Conservation (phyloP, 2,113 vertebrate genomes). For the Arothron firmamentum region DNA sequence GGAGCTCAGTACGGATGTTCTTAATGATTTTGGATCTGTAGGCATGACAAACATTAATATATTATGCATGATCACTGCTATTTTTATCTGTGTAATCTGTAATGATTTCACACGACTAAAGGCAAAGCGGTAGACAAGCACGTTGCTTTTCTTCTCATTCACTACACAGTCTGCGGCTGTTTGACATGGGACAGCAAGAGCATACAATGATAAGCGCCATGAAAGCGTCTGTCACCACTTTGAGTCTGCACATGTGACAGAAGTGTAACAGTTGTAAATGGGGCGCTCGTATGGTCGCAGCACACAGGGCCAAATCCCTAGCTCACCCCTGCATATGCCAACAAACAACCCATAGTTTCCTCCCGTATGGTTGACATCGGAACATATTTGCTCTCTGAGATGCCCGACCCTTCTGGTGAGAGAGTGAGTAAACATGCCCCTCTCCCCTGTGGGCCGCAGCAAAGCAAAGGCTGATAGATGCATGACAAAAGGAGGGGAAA, state of each 20-base stretch:
- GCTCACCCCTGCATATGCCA: conserved; percentile 15
- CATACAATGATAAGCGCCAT: conserved; percentile 10
- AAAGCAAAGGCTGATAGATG: conserved; percentile 32
- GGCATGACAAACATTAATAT: too few relatives aligned
- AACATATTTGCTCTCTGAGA: conserved; percentile 63
- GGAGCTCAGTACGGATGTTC: too few relatives aligned
- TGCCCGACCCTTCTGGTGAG: conserved; percentile 47
- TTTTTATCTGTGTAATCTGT: too few relatives aligned
- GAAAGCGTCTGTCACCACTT: conserved; percentile 30
- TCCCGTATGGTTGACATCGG: conserved; percentile 38
- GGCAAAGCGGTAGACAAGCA: neutral
- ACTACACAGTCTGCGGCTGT: neutral
- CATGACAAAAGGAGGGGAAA: conserved; percentile 52
- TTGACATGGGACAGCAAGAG: conserved; percentile 11
- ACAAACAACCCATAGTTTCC: conserved; percentile 49
- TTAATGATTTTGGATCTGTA: too few relatives aligned
- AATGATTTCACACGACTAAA: neutral
- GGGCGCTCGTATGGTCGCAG: conserved; percentile 23
- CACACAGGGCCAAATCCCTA: conserved; percentile 22
- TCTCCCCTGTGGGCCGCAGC: conserved; percentile 38
- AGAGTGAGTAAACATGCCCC: conserved; percentile 57
- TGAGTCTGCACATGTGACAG: conserved; percentile 25
- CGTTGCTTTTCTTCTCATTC: neutral
- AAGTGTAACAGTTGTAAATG: conserved; percentile 51
- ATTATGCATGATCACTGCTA: too few relatives aligned